Conservation (phyloP, 2,113 vertebrate species). For the Burhinus oedicnemus region DNA sequence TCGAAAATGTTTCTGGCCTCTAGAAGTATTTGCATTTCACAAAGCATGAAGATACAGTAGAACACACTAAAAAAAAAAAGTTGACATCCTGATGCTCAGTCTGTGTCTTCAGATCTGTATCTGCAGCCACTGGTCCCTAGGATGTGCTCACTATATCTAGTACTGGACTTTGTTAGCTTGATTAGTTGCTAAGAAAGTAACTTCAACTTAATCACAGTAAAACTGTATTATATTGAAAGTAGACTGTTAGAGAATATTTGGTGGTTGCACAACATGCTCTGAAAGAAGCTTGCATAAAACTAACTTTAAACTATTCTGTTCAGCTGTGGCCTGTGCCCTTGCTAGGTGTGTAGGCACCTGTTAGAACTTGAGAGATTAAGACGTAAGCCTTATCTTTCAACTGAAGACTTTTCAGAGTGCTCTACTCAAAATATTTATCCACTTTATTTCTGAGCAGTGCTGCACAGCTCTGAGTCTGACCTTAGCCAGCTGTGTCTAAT, state of each 20-base stretch:
- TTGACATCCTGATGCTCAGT: background rate
- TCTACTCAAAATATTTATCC: background rate
- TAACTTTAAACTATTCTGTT: background rate
- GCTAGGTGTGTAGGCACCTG: background rate
- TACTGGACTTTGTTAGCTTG: background rate
- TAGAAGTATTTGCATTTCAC: background rate
- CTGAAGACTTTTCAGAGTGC: background rate
- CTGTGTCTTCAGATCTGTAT: background rate
- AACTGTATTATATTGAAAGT: background rate
- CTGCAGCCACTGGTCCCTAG: background rate
- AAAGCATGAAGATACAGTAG: background rate
- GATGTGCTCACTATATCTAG: background rate
- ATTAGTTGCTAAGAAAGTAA: background rate
- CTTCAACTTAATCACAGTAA: background rate
- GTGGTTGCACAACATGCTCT: background rate
- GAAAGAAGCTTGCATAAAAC: background rate
- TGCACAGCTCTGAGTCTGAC: background rate
- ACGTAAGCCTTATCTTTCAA: background rate
- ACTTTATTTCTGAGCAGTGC: background rate
- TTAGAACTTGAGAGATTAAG: background rate
- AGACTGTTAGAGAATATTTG: background rate
- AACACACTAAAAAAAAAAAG: background rate
- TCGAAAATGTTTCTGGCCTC: background rate
- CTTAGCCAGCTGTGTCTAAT: background rate
- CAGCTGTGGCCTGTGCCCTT: background rate